Evolutionary conservation across 2,113 vertebrate species (phyloP).

Genomic region (Danionella cerebrum): DNA sequence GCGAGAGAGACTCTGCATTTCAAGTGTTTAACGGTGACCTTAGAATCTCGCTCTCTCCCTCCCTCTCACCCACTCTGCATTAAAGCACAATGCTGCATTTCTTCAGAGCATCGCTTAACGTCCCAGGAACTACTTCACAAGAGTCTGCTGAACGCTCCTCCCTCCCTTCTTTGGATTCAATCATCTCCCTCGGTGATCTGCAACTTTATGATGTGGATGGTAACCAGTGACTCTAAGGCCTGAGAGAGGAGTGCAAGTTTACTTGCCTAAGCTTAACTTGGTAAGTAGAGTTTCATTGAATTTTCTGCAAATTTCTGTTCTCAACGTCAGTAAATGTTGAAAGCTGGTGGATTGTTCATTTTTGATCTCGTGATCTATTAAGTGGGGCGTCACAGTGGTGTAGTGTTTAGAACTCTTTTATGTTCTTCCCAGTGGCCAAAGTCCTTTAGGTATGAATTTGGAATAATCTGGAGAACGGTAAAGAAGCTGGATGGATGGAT

Average conservation of each 20-base stretch:
- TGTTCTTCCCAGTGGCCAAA: too few species aligned
- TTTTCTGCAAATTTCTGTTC: neutral
- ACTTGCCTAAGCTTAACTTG: too few species aligned
- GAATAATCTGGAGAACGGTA: too few species aligned
- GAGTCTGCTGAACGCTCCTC: neutral
- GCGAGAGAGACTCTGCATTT: neutral
- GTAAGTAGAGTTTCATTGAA: too few species aligned
- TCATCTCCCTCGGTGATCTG: neutral
- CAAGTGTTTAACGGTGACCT: neutral
- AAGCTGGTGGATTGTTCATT: too few species aligned
- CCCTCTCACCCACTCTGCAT: neutral
- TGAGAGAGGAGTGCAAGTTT: neutral
- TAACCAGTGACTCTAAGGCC: neutral
- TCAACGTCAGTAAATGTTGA: too few species aligned
- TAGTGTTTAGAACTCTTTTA: too few species aligned
- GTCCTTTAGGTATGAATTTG: too few species aligned
- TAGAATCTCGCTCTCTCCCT: neutral
- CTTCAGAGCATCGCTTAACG: slow-evolving; percentile 11
- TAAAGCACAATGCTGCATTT: neutral
- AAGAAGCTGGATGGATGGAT: too few species aligned
- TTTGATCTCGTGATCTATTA: too few species aligned
- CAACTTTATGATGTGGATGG: neutral
- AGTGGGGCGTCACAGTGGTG: too few species aligned
- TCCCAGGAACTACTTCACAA: slow-evolving; percentile 3
- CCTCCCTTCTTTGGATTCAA: neutral